Percentiles rank a stretch among this genome's conserved stretches.
Evolutionary conservation across 2,888 invertebrate species (phyloP).

Genomic region (Epiperipatus broadwayi): DNA sequence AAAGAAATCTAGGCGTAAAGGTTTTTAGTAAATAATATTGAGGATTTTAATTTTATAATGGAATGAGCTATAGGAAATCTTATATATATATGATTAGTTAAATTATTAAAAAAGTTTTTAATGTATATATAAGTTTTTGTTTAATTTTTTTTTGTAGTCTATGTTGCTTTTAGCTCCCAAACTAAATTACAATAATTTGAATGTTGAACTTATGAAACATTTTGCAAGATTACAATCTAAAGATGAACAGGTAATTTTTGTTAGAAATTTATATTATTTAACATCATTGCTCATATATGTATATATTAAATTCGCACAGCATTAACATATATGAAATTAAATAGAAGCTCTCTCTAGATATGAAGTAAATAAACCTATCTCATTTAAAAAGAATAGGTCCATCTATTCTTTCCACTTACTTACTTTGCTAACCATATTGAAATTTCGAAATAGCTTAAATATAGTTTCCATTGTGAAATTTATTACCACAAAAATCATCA

Average conservation of each 20-base stretch:
- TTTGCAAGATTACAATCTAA: constrained; percentile 85
- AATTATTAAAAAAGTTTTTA: constrained; percentile 1
- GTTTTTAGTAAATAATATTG: too few species aligned
- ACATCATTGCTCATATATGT: background rate
- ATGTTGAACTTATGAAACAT: constrained; percentile 84
- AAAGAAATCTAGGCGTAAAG: too few species aligned
- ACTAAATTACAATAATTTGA: constrained; percentile 88
- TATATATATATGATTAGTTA: too few species aligned
- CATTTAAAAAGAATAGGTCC: background rate
- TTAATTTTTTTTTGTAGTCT: constrained; percentile 38
- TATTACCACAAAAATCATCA: too few species aligned
- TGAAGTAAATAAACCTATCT: constrained; percentile 1
- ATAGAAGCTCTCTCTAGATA: background rate
- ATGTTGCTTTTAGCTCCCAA: constrained; percentile 87
- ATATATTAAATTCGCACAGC: too few species aligned
- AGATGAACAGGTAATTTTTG: constrained; percentile 78
- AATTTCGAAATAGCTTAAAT: too few species aligned
- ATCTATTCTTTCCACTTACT: too few species aligned
- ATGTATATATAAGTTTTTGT: constrained; percentile 3
- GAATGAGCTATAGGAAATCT: too few species aligned
- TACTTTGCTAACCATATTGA: too few species aligned
- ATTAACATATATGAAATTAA: too few species aligned
- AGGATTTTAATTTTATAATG: too few species aligned
- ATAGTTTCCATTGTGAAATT: too few species aligned
- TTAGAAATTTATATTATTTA: constrained; percentile 13